Evolutionary conservation across 2,888 invertebrate genomes (phyloP).

Genomic region (Amorpha juglandis): DNA sequence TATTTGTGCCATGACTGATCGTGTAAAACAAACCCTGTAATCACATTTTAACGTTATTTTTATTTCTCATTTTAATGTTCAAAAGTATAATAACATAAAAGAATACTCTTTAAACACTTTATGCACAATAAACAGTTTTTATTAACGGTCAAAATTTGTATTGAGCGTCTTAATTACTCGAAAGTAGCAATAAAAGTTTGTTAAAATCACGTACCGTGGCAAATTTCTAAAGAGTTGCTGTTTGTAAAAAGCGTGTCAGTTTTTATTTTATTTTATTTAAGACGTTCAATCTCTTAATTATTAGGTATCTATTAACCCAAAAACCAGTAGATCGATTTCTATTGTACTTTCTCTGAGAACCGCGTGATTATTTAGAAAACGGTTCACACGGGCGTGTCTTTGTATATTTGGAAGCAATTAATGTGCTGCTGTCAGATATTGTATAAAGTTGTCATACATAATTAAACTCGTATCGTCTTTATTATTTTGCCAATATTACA

Average conservation of each 20-base stretch:
- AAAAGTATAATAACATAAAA: conserved; percentile 2
- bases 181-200: conserved; percentile 37
- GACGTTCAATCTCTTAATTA: conserved; percentile 41
- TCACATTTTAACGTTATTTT: conserved; percentile 6
- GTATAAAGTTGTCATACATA: conserved; percentile 2
- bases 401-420: neutral
- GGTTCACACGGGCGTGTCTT: neutral
- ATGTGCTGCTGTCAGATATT: conserved; percentile 1
- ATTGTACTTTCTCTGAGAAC: conserved; percentile 42
- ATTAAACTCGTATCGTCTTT: neutral
- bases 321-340: conserved; percentile 40
- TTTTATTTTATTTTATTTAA: conserved; percentile 39
- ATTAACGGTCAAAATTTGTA: conserved; percentile 19
- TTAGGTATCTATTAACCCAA: conserved; percentile 41
- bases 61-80: conserved; percentile 6
- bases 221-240: conserved; percentile 36
- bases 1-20: neutral
- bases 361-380: neutral
- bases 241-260: conserved; percentile 39
- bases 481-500: neutral
- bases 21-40: neutral
- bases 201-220: conserved; percentile 35
- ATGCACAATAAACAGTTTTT: conserved; percentile 6
- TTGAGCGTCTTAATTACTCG: conserved; percentile 30
- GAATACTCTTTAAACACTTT: neutral